Conservation (phyloP, 2,888 invertebrate species). For the Baccha elongata region DNA sequence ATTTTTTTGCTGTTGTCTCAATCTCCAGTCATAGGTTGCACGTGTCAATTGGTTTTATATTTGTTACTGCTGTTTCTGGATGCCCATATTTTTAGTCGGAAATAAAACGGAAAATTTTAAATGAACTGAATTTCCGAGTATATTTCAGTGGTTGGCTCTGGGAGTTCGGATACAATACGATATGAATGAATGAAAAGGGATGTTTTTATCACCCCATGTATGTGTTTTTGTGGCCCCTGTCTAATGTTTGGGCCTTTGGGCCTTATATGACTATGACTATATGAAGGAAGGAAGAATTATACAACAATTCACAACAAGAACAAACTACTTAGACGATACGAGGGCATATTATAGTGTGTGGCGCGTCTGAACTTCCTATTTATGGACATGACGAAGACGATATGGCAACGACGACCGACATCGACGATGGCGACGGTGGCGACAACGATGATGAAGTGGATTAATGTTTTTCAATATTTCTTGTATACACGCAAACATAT, state of each 20-base stretch:
- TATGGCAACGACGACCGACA: conserved; percentile 33
- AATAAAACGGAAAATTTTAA: conserved; percentile 63
- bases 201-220: conserved; percentile 63
- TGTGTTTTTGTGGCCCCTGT: conserved; percentile 23
- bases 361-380: conserved; percentile 57
- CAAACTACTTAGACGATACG: conserved; percentile 47
- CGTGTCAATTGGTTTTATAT: conserved; percentile 72
- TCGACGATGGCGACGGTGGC: conserved; percentile 15
- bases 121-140: conserved; percentile 63
- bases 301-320: conserved; percentile 41
- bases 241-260: conserved; percentile 16
- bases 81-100: conserved; percentile 37
- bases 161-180: background rate
- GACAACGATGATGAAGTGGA: conserved; percentile 64
- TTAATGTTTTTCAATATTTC: conserved; percentile 69
- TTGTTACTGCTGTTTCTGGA: conserved; percentile 51
- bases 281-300: conserved; percentile 61
- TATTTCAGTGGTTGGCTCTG: conserved; percentile 6
- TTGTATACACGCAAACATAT: conserved; percentile 55
- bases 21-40: conserved; percentile 64
- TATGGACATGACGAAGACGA: conserved; percentile 55
- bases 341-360: conserved; percentile 38
- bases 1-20: conserved; percentile 19
- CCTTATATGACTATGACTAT: conserved; percentile 25
- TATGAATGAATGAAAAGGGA: conserved; percentile 47